These are phyloP conservation scores for Cryptocephalus primarius DNA, from an alignment of 2,888 invertebrate genomes.

Conservation along the genomic window DNA sequence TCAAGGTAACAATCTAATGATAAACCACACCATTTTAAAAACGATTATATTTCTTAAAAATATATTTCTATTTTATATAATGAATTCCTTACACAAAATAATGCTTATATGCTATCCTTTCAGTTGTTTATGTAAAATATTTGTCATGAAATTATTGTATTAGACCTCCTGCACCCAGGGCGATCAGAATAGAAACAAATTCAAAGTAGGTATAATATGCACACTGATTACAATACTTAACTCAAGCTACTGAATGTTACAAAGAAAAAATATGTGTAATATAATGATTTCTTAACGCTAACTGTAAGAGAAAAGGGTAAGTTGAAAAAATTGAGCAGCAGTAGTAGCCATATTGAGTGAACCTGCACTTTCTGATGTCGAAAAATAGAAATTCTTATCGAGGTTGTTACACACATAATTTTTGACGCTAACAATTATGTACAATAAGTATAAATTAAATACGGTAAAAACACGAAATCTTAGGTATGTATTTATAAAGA, in stretches of 20 bases:
- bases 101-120: not conserved
- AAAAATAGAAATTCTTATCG: not conserved
- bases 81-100: not conserved
- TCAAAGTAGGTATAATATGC: too few species aligned
- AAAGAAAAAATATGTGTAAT: not conserved
- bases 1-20: too few species aligned
- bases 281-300: too few species aligned
- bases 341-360: too few species aligned
- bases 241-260: not conserved
- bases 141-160: not conserved
- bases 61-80: not conserved
- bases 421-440: not conserved
- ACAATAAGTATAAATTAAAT: not conserved
- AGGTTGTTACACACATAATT: not conserved
- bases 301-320: too few species aligned
- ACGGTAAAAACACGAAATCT: not conserved
- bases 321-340: too few species aligned
- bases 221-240: not conserved
- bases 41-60: not conserved
- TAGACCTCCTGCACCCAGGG: too few species aligned
- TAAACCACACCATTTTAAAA: too few species aligned
- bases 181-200: too few species aligned
- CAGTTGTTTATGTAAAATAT: not conserved
- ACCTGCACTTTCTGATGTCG: too few species aligned
- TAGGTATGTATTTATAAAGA: not conserved